A percentile compares a stretch with the other conserved stretches of the same genome.
Evolutionary conservation across 2,888 invertebrate genomes (phyloP).

Genomic region (Luffia ferchaultella): DNA sequence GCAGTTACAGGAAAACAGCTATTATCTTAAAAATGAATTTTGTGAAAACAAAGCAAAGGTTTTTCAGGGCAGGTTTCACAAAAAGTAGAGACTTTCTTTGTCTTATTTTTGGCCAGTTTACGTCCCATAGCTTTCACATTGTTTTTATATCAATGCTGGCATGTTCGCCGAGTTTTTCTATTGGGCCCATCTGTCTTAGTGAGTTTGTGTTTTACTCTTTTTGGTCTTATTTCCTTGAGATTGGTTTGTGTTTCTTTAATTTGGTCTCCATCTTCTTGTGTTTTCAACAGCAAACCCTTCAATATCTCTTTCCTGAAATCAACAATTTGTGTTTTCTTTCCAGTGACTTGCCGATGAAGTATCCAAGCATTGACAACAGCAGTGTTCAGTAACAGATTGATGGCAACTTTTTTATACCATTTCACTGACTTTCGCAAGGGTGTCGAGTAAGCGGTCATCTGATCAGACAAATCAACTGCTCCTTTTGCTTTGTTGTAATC

Average conservation of each 20-base stretch:
- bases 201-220: neutral
- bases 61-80: neutral
- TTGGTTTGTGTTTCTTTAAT: neutral
- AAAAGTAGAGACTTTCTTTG: neutral
- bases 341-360: slow-evolving; percentile 1
- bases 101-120: neutral
- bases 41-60: neutral
- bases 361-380: slow-evolving; percentile 4
- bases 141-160: neutral
- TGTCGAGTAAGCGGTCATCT: slow-evolving; percentile 4
- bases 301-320: slow-evolving; percentile 3
- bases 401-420: slow-evolving; percentile 2
- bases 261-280: slow-evolving; percentile 1
- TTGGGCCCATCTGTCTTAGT: neutral
- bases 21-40: no score
- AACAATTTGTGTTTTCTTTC: slow-evolving; percentile 1
- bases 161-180: neutral
- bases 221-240: neutral
- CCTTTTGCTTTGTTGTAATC: slow-evolving; percentile 5
- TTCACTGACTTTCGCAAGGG: slow-evolving; percentile 4
- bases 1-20: no score
- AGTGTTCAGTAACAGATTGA: slow-evolving; percentile 3
- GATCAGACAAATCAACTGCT: slow-evolving; percentile 3
- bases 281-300: slow-evolving; percentile 1
- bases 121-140: neutral